Evolutionary conservation across 64 coral and sea anemone species (phyloP).

Genomic region (Platygyra sinensis): DNA sequence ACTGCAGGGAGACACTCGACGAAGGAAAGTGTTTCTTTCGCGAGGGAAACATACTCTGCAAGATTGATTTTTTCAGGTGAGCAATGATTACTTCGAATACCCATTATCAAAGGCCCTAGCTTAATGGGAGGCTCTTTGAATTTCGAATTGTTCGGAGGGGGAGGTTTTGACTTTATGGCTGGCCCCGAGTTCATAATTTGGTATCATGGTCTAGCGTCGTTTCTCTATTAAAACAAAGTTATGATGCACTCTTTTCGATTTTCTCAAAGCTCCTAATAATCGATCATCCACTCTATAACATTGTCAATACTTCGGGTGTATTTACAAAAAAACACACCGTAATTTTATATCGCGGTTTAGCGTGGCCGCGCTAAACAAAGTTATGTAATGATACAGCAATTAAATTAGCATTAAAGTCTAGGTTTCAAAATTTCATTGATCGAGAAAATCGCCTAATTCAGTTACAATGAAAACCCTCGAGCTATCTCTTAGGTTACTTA

Average conservation of each 20-base stretch:
- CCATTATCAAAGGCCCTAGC: neutral
- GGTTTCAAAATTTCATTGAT: neutral
- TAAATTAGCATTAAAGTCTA: neutral
- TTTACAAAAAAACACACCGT: neutral
- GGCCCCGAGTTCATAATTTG: no score
- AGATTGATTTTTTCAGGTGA: slow-evolving; percentile 47
- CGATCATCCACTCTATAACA: no score
- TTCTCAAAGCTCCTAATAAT: no score
- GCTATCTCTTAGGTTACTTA: no score
- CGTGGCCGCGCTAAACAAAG: no score
- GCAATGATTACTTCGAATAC: neutral
- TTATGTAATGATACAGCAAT: neutral
- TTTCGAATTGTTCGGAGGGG: no score
- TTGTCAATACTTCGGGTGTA: neutral
- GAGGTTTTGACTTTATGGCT: no score
- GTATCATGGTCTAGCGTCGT: no score
- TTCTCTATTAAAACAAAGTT: no score
- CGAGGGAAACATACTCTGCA: slow-evolving; percentile 43
- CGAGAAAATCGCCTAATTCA: neutral
- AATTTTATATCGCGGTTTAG: no score
- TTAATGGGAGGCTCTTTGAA: no score
- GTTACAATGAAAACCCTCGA: neutral
- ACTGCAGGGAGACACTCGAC: slow-evolving; percentile 41
- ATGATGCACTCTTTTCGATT: no score
- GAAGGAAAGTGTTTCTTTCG: slow-evolving; percentile 52